phyloP scores from a whole-genome alignment of 1,140 invertebrate species.

The Drosophila sturtevanti region DNA sequence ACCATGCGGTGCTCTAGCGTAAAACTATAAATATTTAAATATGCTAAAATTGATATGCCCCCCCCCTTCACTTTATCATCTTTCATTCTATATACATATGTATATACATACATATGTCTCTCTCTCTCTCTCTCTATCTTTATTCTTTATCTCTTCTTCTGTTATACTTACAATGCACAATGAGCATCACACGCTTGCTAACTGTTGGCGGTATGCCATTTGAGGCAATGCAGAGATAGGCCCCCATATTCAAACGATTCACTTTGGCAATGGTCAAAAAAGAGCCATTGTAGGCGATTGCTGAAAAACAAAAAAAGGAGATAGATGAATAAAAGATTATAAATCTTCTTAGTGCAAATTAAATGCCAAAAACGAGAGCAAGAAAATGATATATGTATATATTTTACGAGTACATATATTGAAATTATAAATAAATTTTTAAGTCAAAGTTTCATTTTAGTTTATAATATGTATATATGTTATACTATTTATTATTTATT shows the following conservation, averaged over 20 bases:
- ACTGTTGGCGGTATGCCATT: conserved; percentile 94
- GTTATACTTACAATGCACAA: conserved; percentile 91
- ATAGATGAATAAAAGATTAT: conserved; percentile 7
- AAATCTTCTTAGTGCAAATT: conserved; percentile 5
- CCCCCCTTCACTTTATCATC: conserved; percentile 25
- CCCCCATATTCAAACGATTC: conserved; percentile 94
- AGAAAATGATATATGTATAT: background rate
- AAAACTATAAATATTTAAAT: conserved; percentile 80
- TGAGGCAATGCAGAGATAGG: conserved; percentile 93
- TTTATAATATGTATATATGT: too few relatives aligned
- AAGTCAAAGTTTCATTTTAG: too few relatives aligned
- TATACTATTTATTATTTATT: too few relatives aligned
- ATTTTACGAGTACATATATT: too few relatives aligned
- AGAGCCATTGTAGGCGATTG: conserved; percentile 87
- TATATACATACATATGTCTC: background rate
- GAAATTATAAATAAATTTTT: too few relatives aligned
- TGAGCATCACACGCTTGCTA: conserved; percentile 93
- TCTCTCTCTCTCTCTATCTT: background rate
- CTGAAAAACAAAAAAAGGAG: conserved; percentile 82
- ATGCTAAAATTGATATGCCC: conserved; percentile 75
- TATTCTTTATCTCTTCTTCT: conserved; percentile 3
- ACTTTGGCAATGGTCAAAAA: conserved; percentile 91
- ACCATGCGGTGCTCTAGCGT: conserved; percentile 66
- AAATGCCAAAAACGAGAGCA: conserved; percentile 3
- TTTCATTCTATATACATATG: background rate